Evolutionary conservation across 2,797 vertebrate genomes (phyloP), one percentile per base, ranked within the genome.

Genomic region (Pachyuromys duprasi): DNA sequence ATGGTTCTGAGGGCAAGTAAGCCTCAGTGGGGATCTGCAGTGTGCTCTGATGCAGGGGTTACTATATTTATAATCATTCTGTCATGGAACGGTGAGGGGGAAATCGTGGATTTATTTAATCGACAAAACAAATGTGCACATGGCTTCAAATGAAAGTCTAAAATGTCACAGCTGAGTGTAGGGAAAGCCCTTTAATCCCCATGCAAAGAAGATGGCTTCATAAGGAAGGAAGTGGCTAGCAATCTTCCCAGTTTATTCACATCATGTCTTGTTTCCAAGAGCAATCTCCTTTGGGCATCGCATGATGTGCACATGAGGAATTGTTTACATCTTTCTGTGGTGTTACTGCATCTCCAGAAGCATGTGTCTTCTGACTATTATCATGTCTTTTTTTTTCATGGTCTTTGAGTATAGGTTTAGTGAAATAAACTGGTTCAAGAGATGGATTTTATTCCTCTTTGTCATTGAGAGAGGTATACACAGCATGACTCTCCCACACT

Each of bases 401-500:
- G 1, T 83, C 39, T 55, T 91, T 80, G 55, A 81, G 62, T 87
- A 31, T 67, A 26, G 5, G 3, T 72, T 86, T 20, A 57, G 4
- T 45, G 5, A 95, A 84, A 86, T 74, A 86, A 91, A 92, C 2
- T 74, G 24, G 1, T 62, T 87, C 60, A 62, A 70, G 17, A 90
- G 2, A 63, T 31, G 2, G 5, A 39, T 13, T 28, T 36, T 11
- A 11, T 65, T 53, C 53, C 15, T 33, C 8, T 36, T 17, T 63
- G 4, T n/a, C 20, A 20, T 18, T n/a, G 28, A 18, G 24, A 22
- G 65, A 42, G 63, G 70, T 83, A 67, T 5, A 65, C 7, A 70
- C 28, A 33, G 20, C 5, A n/a, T 22, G 22, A 42, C 26, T 3
- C 22, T 45, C 42, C 62, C 45, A n/a, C 15, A 57, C 3, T 42